Base-by-base conservation (phyloP, 1,140 invertebrate genomes). In the Manduca sexta region DNA sequence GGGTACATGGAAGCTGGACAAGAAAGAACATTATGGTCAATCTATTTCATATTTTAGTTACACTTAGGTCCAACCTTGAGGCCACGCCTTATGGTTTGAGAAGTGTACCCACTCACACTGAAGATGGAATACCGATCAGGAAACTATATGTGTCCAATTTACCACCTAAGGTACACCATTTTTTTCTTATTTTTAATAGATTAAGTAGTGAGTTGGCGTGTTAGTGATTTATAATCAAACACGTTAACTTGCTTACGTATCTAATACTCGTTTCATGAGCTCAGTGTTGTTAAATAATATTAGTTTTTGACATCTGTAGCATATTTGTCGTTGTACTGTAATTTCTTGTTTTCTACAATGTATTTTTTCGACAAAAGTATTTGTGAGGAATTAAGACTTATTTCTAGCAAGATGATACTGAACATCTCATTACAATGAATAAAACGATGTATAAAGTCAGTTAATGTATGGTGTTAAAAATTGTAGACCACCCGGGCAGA, bases 121-220 rank as follows among this genome's bases (percentile, higher is more conserved):
- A 85, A 69, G 82, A 85, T 68, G 82, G 82, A 42, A 85, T 85
- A 71, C 81, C 82, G 12, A 82, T 85, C 47, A 67, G 82, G 44
- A 85, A 85, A 55, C 48, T 85, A 35, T 85, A 85, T 45, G 76
- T 85, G 14, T 70, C 75, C 11, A 85, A 83, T 59, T 57, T 85
- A 45, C 82, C 82, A 21, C 66, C 76, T 10, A 80, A 80, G 66
- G 82, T 85, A 73, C 60, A 45, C 45, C 46, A 48, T 49, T 49
- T 39, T 40, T 26, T 33, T 10, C 4, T 26, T 5, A 8, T 26
- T 26, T 26, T 26, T 26, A 26, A 26, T 11, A n/a, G 33, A 5
- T n/a, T 35, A 12, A n/a, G 33, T 10, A 34, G 4, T 34, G 4
- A 34, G 2, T 14, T 35, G n/a, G 1, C 13, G 5, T 35, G 3